These are phyloP conservation scores for Luperina nickerlii DNA, from an alignment of 2,888 invertebrate species.

Conservation along the genomic window DNA sequence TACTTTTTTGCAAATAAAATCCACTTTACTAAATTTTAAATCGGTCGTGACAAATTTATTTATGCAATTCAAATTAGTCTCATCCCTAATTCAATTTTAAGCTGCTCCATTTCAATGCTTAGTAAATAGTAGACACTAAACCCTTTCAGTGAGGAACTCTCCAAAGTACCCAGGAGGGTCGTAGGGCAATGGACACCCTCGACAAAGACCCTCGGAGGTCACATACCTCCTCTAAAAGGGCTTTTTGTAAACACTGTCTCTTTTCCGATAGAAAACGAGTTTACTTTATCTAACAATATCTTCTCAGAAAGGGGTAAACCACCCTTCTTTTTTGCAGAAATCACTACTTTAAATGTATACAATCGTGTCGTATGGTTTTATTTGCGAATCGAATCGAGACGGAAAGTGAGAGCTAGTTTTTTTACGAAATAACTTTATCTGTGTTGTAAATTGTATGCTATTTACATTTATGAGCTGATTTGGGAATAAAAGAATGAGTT, in stretches of 20 bases:
- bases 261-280: slow-evolving; percentile 76
- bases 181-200: slow-evolving; percentile 73
- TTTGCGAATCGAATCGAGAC: slow-evolving; percentile 63
- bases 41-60: slow-evolving; percentile 9
- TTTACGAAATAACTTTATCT: slow-evolving; percentile 61
- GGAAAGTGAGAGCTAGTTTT: slow-evolving; percentile 55
- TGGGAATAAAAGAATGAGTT: slow-evolving; percentile 36
- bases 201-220: slow-evolving; percentile 73
- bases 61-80: slow-evolving; percentile 25
- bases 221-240: slow-evolving; percentile 69
- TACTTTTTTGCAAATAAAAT: slow-evolving; percentile 25
- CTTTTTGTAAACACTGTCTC: slow-evolving; percentile 75
- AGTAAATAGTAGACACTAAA: slow-evolving; percentile 62
- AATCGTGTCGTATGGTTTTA: slow-evolving; percentile 66
- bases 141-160: slow-evolving; percentile 55
- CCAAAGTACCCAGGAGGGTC: slow-evolving; percentile 63
- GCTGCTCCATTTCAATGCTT: slow-evolving; percentile 36
- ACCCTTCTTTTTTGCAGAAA: slow-evolving; percentile 70
- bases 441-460: slow-evolving; percentile 50
- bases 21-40: slow-evolving; percentile 13
- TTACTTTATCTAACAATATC: slow-evolving; percentile 76
- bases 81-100: slow-evolving; percentile 35
- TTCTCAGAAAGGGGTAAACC: slow-evolving; percentile 70
- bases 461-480: slow-evolving; percentile 54
- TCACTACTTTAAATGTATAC: slow-evolving; percentile 71